Conservation (phyloP, 1,140 invertebrate genomes). For the Campoletis sonorensis region DNA sequence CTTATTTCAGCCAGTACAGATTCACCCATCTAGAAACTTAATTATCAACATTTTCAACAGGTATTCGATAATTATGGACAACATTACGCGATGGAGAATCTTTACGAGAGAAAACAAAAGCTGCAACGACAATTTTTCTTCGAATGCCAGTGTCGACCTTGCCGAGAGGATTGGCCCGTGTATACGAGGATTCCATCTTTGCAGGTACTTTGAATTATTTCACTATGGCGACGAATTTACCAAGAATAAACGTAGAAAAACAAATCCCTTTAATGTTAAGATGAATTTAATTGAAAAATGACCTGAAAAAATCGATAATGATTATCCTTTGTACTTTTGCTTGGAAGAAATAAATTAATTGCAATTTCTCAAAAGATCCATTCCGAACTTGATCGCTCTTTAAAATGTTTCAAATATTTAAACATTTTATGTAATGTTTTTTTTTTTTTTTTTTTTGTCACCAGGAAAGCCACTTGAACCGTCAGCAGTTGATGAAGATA, state of each 20-base stretch:
- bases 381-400: too few species aligned
- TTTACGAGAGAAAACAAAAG: constrained; percentile 54
- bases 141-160: constrained; percentile 46
- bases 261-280: too few species aligned
- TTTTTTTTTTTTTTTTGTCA: constrained; percentile 7
- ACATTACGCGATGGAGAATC: constrained; percentile 59
- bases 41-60: constrained; percentile 50
- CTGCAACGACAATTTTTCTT: constrained; percentile 58
- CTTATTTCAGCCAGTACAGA: not conserved
- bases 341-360: too few species aligned
- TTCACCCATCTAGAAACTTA: not conserved
- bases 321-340: too few species aligned
- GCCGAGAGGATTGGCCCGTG: constrained; percentile 49
- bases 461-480: constrained; percentile 35
- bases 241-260: not conserved
- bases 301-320: too few species aligned
- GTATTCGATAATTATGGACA: constrained; percentile 69
- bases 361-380: not conserved
- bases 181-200: constrained; percentile 41
- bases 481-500: constrained; percentile 42
- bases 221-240: not conserved
- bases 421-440: too few species aligned
- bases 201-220: constrained; percentile 39
- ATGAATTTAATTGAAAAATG: too few species aligned
- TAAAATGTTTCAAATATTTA: not conserved